Evolutionary conservation across 2,888 invertebrate species (phyloP).

Genomic region (Megastigmus dorsalis): DNA sequence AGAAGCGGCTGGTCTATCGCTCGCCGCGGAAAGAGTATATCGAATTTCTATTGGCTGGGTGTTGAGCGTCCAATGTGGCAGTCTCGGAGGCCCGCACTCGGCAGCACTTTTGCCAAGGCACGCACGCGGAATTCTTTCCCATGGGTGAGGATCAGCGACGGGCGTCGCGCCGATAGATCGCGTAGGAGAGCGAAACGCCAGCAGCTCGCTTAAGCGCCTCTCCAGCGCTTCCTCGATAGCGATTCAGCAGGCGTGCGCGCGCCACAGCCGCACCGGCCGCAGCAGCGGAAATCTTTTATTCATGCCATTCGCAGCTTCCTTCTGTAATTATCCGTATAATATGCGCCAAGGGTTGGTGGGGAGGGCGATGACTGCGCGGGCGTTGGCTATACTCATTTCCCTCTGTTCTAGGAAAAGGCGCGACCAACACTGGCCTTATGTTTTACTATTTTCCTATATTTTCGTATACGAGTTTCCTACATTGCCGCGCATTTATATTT

Average conservation of each 20-base stretch:
- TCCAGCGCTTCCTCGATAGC: too few species aligned
- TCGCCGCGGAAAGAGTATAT: too few species aligned
- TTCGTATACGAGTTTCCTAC: too few species aligned
- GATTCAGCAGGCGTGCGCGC: conserved; percentile 62
- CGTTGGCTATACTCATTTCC: conserved; percentile 23
- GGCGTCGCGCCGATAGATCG: not conserved
- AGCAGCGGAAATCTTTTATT: conserved; percentile 62
- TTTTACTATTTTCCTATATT: too few species aligned
- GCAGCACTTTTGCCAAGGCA: not conserved
- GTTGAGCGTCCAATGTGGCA: not conserved
- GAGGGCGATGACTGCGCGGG: conserved; percentile 28
- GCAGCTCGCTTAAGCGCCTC: conserved; percentile 10
- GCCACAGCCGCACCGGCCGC: conserved; percentile 50
- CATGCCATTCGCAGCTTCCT: conserved; percentile 57
- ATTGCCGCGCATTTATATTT: too few species aligned
- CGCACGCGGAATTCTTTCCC: conserved; percentile 35
- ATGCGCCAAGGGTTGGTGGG: conserved; percentile 2
- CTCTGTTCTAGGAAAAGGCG: conserved; percentile 30
- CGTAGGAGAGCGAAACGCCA: not conserved
- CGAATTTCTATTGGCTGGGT: conserved; percentile 4
- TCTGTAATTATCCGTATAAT: conserved; percentile 61
- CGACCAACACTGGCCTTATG: too few species aligned
- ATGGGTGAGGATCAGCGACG: not conserved
- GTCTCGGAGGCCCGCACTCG: too few species aligned
- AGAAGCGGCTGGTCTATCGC: too few species aligned